Base-by-base conservation (phyloP, 2,888 invertebrate genomes). In the Dolichomitus sp. region DNA sequence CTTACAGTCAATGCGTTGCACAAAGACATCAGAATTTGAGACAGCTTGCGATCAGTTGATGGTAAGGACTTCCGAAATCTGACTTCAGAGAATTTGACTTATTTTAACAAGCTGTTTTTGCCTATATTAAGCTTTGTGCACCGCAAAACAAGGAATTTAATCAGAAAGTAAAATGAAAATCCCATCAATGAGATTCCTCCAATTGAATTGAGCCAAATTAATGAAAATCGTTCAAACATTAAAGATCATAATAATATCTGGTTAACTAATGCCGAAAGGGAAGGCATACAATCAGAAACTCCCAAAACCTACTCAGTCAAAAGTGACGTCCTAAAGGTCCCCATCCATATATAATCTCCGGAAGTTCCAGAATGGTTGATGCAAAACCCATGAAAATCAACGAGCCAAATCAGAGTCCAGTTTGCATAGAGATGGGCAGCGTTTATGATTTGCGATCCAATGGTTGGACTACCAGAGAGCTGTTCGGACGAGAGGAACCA, bases 351-450 rank as follows among this genome's bases (percentile, higher is more conserved):
- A 57, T 57, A 59, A 59, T 59, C 17, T n/a, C 59, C 59, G 59
- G 59, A 57, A 42, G 42, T 70, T 57, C 17, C 17, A 54, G 54
- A 27, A 27, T 40, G 57, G 9, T 27, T 54, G 57, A 63, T 42
- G 42, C 12, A n/a, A 17, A 68, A 52, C 23, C 70, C 40, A 45
- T 61, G 76, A 69, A 68, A 76, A 76, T 76, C 68, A 76, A 59
- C 76, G 66, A 68, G 19, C 66, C 75, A 12, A 48, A 59, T 57
- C 57, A 69, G 59, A 40, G 75, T 66, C 59, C 59, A 59, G 50
- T 76, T 76, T 68, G 68, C 61, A 57, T 33, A 40, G 68, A 40
- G 59, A 61, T 59, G 27, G 57, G 59, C 59, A 57, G 59, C 72
- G 72, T 72, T 72, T 72, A 72, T 72, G 72, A 72, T 72, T 72